phyloP scores from a whole-genome alignment of 2,888 invertebrate species.

The Yponomeuta cagnagella region DNA sequence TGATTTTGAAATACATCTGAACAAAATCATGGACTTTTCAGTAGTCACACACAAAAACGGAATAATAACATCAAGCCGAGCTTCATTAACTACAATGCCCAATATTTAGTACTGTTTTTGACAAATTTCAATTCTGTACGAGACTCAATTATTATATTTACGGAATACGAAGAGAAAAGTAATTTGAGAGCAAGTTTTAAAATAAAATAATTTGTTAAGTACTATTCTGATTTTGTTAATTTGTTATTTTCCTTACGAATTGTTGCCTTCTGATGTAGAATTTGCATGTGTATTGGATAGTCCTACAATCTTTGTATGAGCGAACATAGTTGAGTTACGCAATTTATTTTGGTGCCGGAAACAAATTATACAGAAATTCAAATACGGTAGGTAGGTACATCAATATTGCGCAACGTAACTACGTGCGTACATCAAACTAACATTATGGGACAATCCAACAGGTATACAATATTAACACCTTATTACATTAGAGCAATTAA shows the following conservation, averaged over 20 bases:
- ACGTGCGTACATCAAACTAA: too few relatives aligned
- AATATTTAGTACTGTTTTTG: neutral
- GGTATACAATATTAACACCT: too few relatives aligned
- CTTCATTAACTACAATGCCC: neutral
- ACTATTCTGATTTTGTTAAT: too few relatives aligned
- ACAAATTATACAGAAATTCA: too few relatives aligned
- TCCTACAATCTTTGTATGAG: too few relatives aligned
- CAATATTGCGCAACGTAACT: too few relatives aligned
- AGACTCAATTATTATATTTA: neutral
- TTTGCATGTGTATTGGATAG: neutral
- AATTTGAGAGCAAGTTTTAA: neutral
- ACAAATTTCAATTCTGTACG: neutral
- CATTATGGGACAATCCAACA: too few relatives aligned
- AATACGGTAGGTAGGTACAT: too few relatives aligned
- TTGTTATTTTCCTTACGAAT: neutral
- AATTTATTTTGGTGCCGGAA: too few relatives aligned
- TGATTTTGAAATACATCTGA: constrained; percentile 18
- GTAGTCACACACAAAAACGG: neutral
- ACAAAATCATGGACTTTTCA: constrained; percentile 4
- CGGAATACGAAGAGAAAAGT: neutral
- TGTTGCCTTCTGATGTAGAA: neutral
- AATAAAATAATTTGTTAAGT: neutral
- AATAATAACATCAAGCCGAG: neutral
- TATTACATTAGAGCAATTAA: too few relatives aligned
- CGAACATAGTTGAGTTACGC: too few relatives aligned